Percentiles rank a stretch among this genome's conserved stretches.
Evolutionary conservation across 2,888 invertebrate genomes (phyloP).

Genomic region (Ryuthela nishihirai): DNA sequence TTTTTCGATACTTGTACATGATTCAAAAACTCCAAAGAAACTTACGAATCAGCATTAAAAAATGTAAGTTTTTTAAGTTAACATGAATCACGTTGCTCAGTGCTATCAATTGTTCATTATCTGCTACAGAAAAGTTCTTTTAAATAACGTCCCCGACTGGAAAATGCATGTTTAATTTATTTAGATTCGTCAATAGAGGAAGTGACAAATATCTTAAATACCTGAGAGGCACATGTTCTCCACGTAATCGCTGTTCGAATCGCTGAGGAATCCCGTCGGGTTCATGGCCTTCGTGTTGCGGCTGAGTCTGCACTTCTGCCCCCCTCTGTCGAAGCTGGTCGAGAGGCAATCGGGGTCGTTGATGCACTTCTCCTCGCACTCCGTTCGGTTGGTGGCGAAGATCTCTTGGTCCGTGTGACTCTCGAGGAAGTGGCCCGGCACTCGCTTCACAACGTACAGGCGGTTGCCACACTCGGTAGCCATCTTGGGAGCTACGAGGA

Average conservation of each 20-base stretch:
- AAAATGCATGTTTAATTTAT: neutral
- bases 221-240: conserved; percentile 88
- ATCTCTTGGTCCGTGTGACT: conserved; percentile 63
- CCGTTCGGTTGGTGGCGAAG: conserved; percentile 76
- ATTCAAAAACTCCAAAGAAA: no score
- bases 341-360: conserved; percentile 86
- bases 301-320: conserved; percentile 74
- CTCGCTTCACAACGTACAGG: conserved; percentile 81
- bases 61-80: no score
- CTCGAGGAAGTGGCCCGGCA: conserved; percentile 49
- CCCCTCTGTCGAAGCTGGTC: conserved; percentile 72
- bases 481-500: conserved; percentile 67
- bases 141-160: no score
- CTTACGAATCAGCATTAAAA: no score
- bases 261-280: conserved; percentile 76
- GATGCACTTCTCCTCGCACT: conserved; percentile 84
- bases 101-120: no score
- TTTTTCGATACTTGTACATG: no score
- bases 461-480: conserved; percentile 84
- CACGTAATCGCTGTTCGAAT: conserved; percentile 80
- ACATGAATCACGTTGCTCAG: no score
- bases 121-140: conserved; percentile 62
- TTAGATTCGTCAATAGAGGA: neutral
- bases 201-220: conserved; percentile 51
- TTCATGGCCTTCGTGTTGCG: conserved; percentile 79